Evolutionary conservation across 2,113 vertebrate genomes (phyloP), one percentile per base, ranked within the genome.

Genomic region (Aldabrachelys gigantea): DNA sequence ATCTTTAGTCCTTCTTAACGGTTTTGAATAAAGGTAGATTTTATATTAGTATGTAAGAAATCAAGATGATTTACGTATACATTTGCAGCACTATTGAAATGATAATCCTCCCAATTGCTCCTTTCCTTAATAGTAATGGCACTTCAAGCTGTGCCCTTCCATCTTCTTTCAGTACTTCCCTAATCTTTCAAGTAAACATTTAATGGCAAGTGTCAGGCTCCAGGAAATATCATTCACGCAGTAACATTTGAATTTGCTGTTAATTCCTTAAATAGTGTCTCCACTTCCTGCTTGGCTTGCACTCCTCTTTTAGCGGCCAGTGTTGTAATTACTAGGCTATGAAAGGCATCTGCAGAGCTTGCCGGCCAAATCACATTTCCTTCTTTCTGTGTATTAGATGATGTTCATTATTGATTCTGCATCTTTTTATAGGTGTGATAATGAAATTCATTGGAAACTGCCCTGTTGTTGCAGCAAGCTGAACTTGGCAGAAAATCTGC

Each of bases 381-480:
- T 89, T 91, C 50, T 89, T 90, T 88, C 49, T 56, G 21, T 38
- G 17, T 35, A 88, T 76, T 65, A 59, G 24, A 52, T 2, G 1
- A 50, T 83, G 8, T 85, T 92, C 93, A 90, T 82, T 93, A 83
- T 65, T 59, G 57, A 85, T 27, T 84, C 72, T 38, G 22, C n/a
- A 93, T 94, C 87, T 24, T 86, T 96, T 97, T 95, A 92, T 80
- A 44, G 31, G 24, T 85, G 92, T 12, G 21, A 80, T 96, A 97
- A 97, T 95, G 94, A 96, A 92, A 98, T 98, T 96, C 88, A 96
- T 91, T 92, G 85, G 84, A 97, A 96, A 90, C 54, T 90, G 12
- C 12, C 54, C 52, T 85, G 54, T 89, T 84, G 84, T 75, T 83
- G 87, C 94, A 88, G 82, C 35, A 88, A 69, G n/a, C 78, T 92